Conservation (phyloP, 1,140 invertebrate genomes). For the Dinoponera quadriceps region DNA sequence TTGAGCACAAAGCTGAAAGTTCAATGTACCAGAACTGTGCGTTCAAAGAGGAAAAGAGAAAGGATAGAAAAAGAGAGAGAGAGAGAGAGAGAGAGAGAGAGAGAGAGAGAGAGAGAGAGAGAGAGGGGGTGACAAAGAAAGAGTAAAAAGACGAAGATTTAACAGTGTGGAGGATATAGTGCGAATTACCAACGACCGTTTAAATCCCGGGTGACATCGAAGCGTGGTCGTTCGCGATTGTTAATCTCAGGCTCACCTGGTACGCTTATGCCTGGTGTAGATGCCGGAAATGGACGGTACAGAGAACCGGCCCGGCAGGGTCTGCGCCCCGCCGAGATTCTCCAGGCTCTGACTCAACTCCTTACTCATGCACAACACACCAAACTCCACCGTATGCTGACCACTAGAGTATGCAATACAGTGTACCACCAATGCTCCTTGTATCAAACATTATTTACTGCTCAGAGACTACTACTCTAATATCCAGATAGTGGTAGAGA, state of each 20-base stretch:
- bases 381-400: constrained; percentile 86
- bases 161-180: constrained; percentile 44
- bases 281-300: constrained; percentile 86
- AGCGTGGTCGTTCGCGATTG: constrained; percentile 69
- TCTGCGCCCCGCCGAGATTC: constrained; percentile 86
- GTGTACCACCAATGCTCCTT: constrained; percentile 85
- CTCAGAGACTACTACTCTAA: constrained; percentile 78
- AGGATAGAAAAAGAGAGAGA: not conserved
- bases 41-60: constrained; percentile 18
- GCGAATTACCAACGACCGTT: constrained; percentile 77
- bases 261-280: constrained; percentile 87
- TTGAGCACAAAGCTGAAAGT: constrained; percentile 59
- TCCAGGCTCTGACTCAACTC: constrained; percentile 87
- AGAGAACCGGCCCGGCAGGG: constrained; percentile 86
- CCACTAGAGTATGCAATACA: constrained; percentile 86
- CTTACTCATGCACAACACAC: constrained; percentile 86
- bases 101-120: too few species aligned
- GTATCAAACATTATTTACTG: constrained; percentile 80
- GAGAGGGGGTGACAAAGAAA: not conserved
- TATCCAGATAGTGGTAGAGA: constrained; percentile 37
- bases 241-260: constrained; percentile 85
- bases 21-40: constrained; percentile 17
- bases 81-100: too few species aligned
- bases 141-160: constrained; percentile 17
- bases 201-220: constrained; percentile 73